Evolutionary conservation across 2,113 vertebrate species (phyloP), one percentile per base, ranked within the genome.

Genomic region (Ploceus nigricollis): DNA sequence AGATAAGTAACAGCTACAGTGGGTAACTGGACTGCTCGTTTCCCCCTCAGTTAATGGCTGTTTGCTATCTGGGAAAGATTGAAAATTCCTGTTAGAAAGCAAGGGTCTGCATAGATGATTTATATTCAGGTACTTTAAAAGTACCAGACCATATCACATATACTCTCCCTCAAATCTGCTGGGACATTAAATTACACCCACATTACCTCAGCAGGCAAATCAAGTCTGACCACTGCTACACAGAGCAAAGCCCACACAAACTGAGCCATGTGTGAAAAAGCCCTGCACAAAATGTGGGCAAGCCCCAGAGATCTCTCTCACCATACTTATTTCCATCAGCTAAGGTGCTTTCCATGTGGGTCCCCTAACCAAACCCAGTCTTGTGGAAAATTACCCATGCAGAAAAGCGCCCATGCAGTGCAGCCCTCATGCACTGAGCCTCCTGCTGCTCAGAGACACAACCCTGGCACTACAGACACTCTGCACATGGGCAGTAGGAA

Each of bases 341-440:
- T 56, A 39, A 40, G 0, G 0, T 23, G 42, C 25, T 37, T 60
- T 44, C 16, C 50, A 1, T 1, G 3, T 24, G 25, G 45, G 23
- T 7, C 3, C 16, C 56, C 28, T 11, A 11, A 60, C 8, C 42
- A 82, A 82, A 48, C 6, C 31, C 64, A 71, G 23, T 10, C 33
- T 37, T 5, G 1, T 15, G 37, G 40, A 27, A 76, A 37, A 18
- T 18, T 1, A 28, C 7, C 60, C 24, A 7, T 3, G 30, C 40
- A 61, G 56, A 16, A 30, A 39, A 37, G 47, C 3, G 20, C 15
- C 25, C 31, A 10, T 2, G 33, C 31, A 75, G 35, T 10, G 20
- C 37, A 33, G 65, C 3, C 4, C 45, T 18, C 20, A 22, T 5
- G 21, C 21, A 6, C 42, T 15, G 31, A 56, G 42, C 24, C 31